Percentiles rank a stretch among this genome's conserved stretches.
These are phyloP conservation scores for Himantopus leucocephalus DNA, from an alignment of 2,113 vertebrate species.

Conservation along the genomic window DNA sequence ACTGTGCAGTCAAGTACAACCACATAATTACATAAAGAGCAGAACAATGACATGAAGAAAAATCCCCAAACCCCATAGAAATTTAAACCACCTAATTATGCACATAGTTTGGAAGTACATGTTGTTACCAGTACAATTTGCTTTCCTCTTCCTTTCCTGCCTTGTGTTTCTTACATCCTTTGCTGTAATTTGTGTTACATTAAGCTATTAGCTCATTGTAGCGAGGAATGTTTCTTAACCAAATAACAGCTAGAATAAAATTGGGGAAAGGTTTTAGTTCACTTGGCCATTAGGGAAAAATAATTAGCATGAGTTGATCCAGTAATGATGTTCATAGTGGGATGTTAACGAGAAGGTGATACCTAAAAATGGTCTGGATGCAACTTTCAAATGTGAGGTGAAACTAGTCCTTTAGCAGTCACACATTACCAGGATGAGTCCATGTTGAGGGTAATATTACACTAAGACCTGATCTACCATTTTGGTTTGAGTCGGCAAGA, in stretches of 20 bases:
- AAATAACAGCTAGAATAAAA: not conserved
- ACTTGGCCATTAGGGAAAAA: not conserved
- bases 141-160: not conserved
- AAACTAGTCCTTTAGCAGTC: not conserved
- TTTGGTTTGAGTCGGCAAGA: not conserved
- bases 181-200: not conserved
- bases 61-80: not conserved
- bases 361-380: not conserved
- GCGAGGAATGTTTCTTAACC: not conserved
- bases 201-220: not conserved
- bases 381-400: not conserved
- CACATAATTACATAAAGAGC: conserved; percentile 12
- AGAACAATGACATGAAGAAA: not conserved
- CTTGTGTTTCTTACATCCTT: not conserved
- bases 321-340: not conserved
- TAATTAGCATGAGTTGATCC: not conserved
- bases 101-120: not conserved
- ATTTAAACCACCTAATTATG: not conserved
- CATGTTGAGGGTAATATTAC: not conserved
- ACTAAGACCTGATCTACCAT: not conserved
- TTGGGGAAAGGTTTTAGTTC: not conserved
- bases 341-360: not conserved
- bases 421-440: not conserved
- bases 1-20: conserved; percentile 20
- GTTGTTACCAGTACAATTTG: not conserved